phyloP scores from a whole-genome alignment of 2,113 vertebrate genomes.

The Melospiza georgiana region DNA sequence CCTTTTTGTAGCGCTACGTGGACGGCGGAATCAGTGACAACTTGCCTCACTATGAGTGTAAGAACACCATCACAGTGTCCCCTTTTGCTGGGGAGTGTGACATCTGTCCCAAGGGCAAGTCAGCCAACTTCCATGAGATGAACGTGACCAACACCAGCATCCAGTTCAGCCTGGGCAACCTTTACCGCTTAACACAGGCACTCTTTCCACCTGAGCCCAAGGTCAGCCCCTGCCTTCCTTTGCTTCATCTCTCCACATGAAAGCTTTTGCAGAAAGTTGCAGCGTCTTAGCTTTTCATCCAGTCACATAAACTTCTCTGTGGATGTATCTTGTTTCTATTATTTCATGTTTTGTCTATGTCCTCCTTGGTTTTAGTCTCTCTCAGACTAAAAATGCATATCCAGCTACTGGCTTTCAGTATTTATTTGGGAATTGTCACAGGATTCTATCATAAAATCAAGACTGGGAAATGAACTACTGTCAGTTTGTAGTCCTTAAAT shows the following conservation, averaged over 20 bases:
- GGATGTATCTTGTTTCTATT: background rate
- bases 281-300: background rate
- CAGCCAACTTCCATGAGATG: conserved; percentile 84
- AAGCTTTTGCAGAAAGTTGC: background rate
- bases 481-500: background rate
- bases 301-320: background rate
- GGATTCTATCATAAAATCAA: background rate
- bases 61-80: conserved; percentile 89
- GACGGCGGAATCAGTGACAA: conserved; percentile 89
- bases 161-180: conserved; percentile 83
- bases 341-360: background rate
- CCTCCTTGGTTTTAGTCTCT: background rate
- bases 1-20: conserved; percentile 81
- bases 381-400: background rate
- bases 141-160: conserved; percentile 83
- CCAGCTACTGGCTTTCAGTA: background rate
- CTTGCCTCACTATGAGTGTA: conserved; percentile 79
- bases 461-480: background rate
- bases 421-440: background rate
- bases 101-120: conserved; percentile 88
- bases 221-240: conserved; percentile 57
- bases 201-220: conserved; percentile 86
- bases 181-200: conserved; percentile 77
- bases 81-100: conserved; percentile 91
- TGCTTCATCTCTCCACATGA: background rate